Base-by-base conservation (phyloP, 2,888 invertebrate species). In the Eumerus sabulonum region DNA sequence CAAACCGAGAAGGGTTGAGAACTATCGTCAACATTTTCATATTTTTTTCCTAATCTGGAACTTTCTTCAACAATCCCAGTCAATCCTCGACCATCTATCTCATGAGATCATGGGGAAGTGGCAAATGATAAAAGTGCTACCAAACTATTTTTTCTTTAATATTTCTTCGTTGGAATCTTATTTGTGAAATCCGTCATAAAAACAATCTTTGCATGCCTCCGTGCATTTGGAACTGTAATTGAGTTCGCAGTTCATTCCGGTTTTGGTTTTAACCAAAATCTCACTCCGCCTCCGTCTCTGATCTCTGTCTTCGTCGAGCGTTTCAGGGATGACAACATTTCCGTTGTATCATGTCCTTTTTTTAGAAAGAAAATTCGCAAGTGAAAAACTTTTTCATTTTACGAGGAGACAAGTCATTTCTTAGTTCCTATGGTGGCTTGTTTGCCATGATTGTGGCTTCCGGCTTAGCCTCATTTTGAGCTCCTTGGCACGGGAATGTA, bases 381-480 rank as follows among this genome's bases (percentile, higher is more conserved):
- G 13, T 14, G 17, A 57, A 35, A 42, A 35, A 18, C 9, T 54
- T 13, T 5, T n/a, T 42, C 54, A 19, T 57, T 19, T 44, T 12
- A 11, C 18, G 14, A 12, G 19, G 14, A 11, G 38, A 45, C 7
- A 38, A n/a, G 47, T 17, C 14, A 53, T 51, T 54, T 48, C 18
- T 36, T 40, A 66, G 66, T 67, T 77, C 62, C 35, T 53, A 19
- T 40, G 72, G 67, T 53, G n/a, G n/a, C 62, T 13, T 50, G 62
- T 62, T 53, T 51, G 60, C 54, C 73, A 63, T 77, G 77, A 77
- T 77, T 74, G 67, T 50, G 67, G 67, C 27, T 27, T 27, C 27
- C 45, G 51, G 9, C 1, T 18, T 19, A 9, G 11, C 47, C 27
- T 16, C 14, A 14, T 14, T 14, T 18, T n/a, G n/a, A n/a, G n/a